phyloP scores from a whole-genome alignment of 2,113 vertebrate species.

The Turdus rufiventris region DNA sequence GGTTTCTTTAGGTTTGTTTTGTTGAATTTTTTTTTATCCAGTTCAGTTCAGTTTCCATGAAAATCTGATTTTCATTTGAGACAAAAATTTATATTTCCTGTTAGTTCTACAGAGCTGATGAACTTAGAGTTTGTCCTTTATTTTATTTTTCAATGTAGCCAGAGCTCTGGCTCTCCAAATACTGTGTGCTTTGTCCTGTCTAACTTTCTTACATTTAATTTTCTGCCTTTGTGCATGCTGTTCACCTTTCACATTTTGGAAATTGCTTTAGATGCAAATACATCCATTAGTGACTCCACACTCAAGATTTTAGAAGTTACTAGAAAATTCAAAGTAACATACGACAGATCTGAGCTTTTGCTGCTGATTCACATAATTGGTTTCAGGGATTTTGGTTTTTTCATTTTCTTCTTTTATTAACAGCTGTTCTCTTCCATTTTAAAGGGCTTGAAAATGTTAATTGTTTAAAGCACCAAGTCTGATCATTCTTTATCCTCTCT shows the following conservation, averaged over 20 bases:
- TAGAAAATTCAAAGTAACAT: neutral
- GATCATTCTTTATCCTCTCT: neutral
- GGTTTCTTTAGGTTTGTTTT: neutral
- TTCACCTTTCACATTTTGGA: neutral
- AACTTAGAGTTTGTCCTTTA: neutral
- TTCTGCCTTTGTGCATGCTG: neutral
- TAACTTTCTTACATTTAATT: neutral
- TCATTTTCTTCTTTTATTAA: constrained; percentile 29
- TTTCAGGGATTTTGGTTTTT: neutral
- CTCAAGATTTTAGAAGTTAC: neutral
- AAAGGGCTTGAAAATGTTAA: constrained; percentile 19
- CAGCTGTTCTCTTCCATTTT: neutral
- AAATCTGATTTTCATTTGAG: neutral
- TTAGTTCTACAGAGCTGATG: neutral
- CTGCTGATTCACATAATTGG: neutral
- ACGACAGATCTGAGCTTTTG: neutral
- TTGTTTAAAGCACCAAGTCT: constrained; percentile 5
- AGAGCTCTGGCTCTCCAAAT: neutral
- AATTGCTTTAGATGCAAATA: constrained; percentile 14
- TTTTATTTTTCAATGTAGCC: neutral
- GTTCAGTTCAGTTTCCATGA: neutral
- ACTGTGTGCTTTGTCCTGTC: neutral
- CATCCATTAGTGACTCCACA: neutral
- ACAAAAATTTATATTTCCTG: neutral
- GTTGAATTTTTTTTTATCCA: neutral